A percentile compares a stretch with the other conserved stretches of the same genome.
Conservation (phyloP, 1,140 invertebrate species). For the Bombus picipes region DNA sequence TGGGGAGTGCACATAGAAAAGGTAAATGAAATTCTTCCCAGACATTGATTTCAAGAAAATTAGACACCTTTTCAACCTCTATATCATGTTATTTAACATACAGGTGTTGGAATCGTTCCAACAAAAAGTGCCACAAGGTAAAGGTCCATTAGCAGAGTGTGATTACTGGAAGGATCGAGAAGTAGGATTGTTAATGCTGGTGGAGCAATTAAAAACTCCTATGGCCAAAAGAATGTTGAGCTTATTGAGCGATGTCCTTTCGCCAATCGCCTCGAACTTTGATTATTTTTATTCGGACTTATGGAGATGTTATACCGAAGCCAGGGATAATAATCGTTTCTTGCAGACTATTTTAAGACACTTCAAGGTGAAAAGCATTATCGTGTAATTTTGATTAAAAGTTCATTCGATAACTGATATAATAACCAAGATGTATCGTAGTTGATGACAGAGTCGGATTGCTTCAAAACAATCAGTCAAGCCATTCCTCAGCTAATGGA, state of each 20-base stretch:
- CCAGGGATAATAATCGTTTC: slow-evolving; percentile 93
- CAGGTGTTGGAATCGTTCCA: slow-evolving; percentile 72
- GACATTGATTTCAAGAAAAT: background rate
- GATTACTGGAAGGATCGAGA: slow-evolving; percentile 92
- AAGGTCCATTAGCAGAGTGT: slow-evolving; percentile 91
- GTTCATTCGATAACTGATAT: background rate
- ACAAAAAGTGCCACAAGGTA: slow-evolving; percentile 83
- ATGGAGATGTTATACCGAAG: slow-evolving; percentile 88
- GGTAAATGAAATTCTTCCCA: slow-evolving; percentile 74
- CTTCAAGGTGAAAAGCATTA: slow-evolving; percentile 85
- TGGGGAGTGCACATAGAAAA: slow-evolving; percentile 88
- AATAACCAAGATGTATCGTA: slow-evolving; percentile 71
- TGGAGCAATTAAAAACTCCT: slow-evolving; percentile 91
- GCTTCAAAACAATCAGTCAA: slow-evolving; percentile 88
- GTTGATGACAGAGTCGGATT: slow-evolving; percentile 88
- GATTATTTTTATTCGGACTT: slow-evolving; percentile 84
- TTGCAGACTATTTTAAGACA: slow-evolving; percentile 90
- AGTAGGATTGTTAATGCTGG: slow-evolving; percentile 88
- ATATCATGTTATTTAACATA: no score
- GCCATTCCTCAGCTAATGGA: slow-evolving; percentile 90
- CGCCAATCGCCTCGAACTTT: slow-evolving; percentile 82
- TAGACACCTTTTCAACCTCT: background rate
- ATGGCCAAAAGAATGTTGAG: slow-evolving; percentile 86
- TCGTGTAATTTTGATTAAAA: no score
- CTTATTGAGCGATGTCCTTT: slow-evolving; percentile 83